Base-by-base conservation (phyloP, 2,888 invertebrate species). In the Lysandra coridon region DNA sequence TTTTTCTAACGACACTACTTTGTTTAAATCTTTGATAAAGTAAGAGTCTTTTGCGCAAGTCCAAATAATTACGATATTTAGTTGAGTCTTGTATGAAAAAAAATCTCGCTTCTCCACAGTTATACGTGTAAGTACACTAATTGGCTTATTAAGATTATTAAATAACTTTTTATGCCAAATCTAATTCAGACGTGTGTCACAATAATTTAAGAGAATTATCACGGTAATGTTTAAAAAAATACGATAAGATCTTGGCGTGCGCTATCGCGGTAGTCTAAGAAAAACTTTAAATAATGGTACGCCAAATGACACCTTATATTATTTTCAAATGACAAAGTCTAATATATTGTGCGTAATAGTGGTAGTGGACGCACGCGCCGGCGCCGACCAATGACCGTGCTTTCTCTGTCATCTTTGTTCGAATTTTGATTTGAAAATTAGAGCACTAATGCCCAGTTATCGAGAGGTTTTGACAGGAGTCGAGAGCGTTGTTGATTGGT, bases 341-440 rank as follows among this genome's bases (percentile, higher is more conserved):
- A 1, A 23, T 33, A 17, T 37, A 12, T n/a, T 3, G 69, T 3
- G 0, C 1, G 85, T 17, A 81, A 84, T 89, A 85, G 91, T 86
- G 82, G 83, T 86, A 88, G 87, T 91, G 89, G 85, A 86, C 88
- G 88, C 88, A 87, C 87, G 88, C 87, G 88, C 93, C 92, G 92
- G 92, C 92, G 92, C 88, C 84, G 93, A 93, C 93, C 94, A 93
- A 93, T 94, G 94, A 93, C 94, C 93, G 93, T 90, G 91, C 94
- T 94, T 94, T 94, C 94, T 90, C 94, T 90, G 90, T 84, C 89
- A 88, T 86, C 90, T 92, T 92, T 83, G 83, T 83, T 84, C 84
- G 82, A 83, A 84, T 85, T 90, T 91, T 90, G 88, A 90, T 90
- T 91, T 89, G 88, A 88, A 91, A 92, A 89, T 89, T 88, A 86